A percentile compares a stretch with the other conserved stretches of the same genome.
phyloP scores from a whole-genome alignment of 2,888 invertebrate species.

The Synergus japonicus region DNA sequence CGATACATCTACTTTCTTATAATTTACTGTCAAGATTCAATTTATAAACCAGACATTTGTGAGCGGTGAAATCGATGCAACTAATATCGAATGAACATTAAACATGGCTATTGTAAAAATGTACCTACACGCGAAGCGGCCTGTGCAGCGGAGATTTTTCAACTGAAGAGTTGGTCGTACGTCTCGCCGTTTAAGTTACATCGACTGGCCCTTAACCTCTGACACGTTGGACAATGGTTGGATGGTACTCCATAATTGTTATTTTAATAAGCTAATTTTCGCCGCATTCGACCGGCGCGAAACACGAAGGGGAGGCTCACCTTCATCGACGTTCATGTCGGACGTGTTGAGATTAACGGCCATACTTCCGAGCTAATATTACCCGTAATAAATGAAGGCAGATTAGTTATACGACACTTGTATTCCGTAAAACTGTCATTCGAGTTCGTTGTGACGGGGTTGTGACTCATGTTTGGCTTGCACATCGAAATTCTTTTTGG shows the following conservation, averaged over 20 bases:
- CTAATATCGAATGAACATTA: slow-evolving; percentile 21
- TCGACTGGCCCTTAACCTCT: slow-evolving; percentile 69
- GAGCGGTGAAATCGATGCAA: not conserved
- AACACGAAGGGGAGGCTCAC: slow-evolving; percentile 47
- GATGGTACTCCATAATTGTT: slow-evolving; percentile 70
- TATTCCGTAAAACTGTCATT: slow-evolving; percentile 34
- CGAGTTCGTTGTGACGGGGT: not conserved
- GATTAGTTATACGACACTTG: slow-evolving; percentile 8
- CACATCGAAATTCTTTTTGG: not conserved
- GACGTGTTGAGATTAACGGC: slow-evolving; percentile 63
- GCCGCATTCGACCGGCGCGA: slow-evolving; percentile 59
- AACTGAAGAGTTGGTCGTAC: slow-evolving; percentile 45
- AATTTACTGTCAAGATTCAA: not conserved
- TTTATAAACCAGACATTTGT: not conserved
- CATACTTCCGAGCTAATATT: slow-evolving; percentile 62
- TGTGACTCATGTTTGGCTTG: not conserved
- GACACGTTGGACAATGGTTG: slow-evolving; percentile 67
- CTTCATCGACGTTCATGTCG: slow-evolving; percentile 62
- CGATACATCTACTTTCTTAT: not conserved
- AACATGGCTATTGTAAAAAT: slow-evolving; percentile 30
- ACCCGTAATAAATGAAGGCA: slow-evolving; percentile 57
- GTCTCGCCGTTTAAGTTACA: slow-evolving; percentile 66
- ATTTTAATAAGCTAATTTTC: slow-evolving; percentile 74
- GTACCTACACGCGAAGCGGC: slow-evolving; percentile 2
- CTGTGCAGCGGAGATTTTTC: slow-evolving; percentile 14